A percentile compares a stretch with the other conserved stretches of the same genome.
Conservation (phyloP, 2,797 vertebrate species). For the Cyprinodon diabolis region DNA sequence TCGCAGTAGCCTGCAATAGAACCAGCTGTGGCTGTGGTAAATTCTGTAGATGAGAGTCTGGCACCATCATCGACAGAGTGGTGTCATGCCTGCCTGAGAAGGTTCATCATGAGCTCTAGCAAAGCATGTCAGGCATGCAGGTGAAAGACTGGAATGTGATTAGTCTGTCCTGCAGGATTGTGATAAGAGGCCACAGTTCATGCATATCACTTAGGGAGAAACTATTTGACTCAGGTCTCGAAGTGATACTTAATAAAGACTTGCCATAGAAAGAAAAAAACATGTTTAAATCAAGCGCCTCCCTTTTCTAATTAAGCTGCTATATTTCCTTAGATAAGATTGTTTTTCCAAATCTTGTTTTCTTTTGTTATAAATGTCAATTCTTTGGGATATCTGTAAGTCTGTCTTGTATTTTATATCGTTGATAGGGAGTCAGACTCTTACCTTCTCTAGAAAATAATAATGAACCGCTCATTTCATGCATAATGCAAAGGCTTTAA, state of each 20-base stretch:
- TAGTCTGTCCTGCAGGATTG: conserved; percentile 81
- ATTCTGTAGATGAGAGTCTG: conserved; percentile 54
- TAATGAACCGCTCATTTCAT: conserved; percentile 76
- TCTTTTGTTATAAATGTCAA: conserved; percentile 23
- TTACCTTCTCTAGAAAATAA: conserved; percentile 60
- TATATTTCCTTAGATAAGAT: conserved; percentile 12
- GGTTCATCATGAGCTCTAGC: conserved; percentile 76
- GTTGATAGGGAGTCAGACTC: conserved; percentile 51
- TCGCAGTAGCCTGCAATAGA: conserved; percentile 4
- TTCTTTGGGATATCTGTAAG: conserved; percentile 20
- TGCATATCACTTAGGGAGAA: conserved; percentile 64
- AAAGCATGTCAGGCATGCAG: conserved; percentile 81
- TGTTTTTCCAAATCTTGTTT: conserved; percentile 1
- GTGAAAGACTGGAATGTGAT: conserved; percentile 83
- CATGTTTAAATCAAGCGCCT: conserved; percentile 23
- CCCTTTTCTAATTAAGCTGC: conserved; percentile 45
- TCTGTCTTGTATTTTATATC: conserved; percentile 21
- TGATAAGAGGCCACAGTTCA: conserved; percentile 82
- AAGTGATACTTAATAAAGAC: conserved; percentile 68
- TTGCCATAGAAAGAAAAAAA: conserved; percentile 35
- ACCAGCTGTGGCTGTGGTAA: conserved; percentile 36
- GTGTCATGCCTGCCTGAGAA: conserved; percentile 78
- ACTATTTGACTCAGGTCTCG: conserved; percentile 59
- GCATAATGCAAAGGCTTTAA: conserved; percentile 76
- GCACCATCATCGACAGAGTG: conserved; percentile 67